Conservation (phyloP, 2,888 invertebrate genomes). For the Sminthurinus aureus region DNA sequence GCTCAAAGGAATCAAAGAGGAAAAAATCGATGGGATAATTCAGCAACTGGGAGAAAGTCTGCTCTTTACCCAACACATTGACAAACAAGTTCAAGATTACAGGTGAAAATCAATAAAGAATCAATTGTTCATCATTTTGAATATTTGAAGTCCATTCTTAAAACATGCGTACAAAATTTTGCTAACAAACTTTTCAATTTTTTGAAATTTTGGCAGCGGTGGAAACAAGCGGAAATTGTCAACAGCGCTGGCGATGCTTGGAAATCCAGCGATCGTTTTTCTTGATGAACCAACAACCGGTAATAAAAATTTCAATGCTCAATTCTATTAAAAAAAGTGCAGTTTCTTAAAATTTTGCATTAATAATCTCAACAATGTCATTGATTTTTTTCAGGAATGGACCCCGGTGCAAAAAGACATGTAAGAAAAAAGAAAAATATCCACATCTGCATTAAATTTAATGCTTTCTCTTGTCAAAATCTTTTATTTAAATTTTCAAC, state of each 20-base stretch:
- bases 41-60: conserved; percentile 67
- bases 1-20: conserved; percentile 69
- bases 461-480: neutral
- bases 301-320: conserved; percentile 42
- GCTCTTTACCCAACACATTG: conserved; percentile 70
- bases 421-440: too few relatives aligned
- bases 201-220: conserved; percentile 67
- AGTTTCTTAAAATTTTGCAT: too few relatives aligned
- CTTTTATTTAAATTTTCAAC: conserved; percentile 68
- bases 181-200: neutral
- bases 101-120: conserved; percentile 33
- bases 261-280: conserved; percentile 74
- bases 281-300: conserved; percentile 73
- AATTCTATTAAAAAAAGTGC: too few relatives aligned
- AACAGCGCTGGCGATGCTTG: conserved; percentile 75
- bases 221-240: conserved; percentile 79
- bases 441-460: neutral
- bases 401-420: too few relatives aligned
- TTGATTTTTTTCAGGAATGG: too few relatives aligned
- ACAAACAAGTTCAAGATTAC: conserved; percentile 69
- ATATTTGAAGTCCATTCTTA: too few relatives aligned
- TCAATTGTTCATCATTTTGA: neutral
- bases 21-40: conserved; percentile 63
- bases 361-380: too few relatives aligned
- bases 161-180: too few relatives aligned